phyloP scores from a whole-genome alignment of 2,113 vertebrate species.

The Brachyistius frenatus region DNA sequence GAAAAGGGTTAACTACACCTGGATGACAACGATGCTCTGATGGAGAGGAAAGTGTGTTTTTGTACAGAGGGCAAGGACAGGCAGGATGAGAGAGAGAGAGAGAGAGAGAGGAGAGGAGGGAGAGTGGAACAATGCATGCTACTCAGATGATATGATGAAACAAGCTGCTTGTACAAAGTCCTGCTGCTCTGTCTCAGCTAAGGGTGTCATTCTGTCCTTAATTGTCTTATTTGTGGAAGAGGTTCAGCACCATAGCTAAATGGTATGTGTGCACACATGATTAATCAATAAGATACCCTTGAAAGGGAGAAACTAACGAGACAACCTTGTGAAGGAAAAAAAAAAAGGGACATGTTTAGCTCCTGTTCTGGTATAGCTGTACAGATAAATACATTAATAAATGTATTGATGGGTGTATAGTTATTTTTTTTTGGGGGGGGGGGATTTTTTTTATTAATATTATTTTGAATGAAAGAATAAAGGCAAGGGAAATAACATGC shows the following conservation, averaged over 20 bases:
- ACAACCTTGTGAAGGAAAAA: neutral
- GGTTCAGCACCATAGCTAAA: slow-evolving; percentile 1
- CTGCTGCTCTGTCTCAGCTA: slow-evolving; percentile 31
- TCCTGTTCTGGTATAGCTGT: neutral
- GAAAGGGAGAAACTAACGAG: neutral
- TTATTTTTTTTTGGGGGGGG: neutral
- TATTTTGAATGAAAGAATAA: slow-evolving; percentile 37
- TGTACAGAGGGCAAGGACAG: slow-evolving; percentile 31
- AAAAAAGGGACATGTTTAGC: neutral
- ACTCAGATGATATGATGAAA: slow-evolving; percentile 49
- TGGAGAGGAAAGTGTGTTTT: slow-evolving; percentile 53
- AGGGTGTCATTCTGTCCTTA: slow-evolving; percentile 45
- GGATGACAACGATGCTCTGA: slow-evolving; percentile 63
- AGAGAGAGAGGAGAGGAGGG: neutral
- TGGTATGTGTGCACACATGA: neutral
- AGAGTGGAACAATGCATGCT: slow-evolving; percentile 45
- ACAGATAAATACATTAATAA: slow-evolving; percentile 2
- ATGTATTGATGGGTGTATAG: neutral
- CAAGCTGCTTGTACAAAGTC: slow-evolving; percentile 33
- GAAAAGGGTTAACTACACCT: slow-evolving; percentile 78
- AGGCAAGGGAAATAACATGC: slow-evolving; percentile 8
- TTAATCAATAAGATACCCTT: slow-evolving; percentile 18
- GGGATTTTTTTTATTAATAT: neutral
- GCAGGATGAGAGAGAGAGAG: slow-evolving; percentile 6
- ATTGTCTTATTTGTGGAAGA: slow-evolving; percentile 21